A percentile compares a stretch with the other conserved stretches of the same genome.
Conservation (phyloP, 2,797 vertebrate genomes). For the Uromys caudimaculatus region DNA sequence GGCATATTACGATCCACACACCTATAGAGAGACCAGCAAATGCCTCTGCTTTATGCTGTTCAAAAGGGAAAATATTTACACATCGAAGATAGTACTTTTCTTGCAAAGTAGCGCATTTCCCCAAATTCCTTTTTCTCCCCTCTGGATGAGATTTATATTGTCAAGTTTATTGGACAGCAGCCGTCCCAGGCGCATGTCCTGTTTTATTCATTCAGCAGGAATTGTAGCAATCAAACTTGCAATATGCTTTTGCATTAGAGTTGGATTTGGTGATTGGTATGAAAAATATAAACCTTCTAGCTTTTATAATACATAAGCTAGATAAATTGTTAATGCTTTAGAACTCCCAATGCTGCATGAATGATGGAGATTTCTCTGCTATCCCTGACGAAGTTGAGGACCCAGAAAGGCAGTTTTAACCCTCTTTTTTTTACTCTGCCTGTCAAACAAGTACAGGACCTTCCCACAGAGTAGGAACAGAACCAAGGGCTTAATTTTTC, state of each 20-base stretch:
- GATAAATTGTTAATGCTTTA: slow-evolving; percentile 87
- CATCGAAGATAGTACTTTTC: slow-evolving; percentile 62
- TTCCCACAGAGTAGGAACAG: slow-evolving; percentile 73
- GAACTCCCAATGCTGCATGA: slow-evolving; percentile 84
- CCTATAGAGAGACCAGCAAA: slow-evolving; percentile 2
- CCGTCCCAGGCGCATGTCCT: not conserved
- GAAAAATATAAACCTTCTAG: slow-evolving; percentile 80
- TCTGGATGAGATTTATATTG: slow-evolving; percentile 63
- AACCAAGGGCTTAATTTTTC: slow-evolving; percentile 82
- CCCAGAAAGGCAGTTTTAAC: slow-evolving; percentile 86
- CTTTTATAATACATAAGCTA: slow-evolving; percentile 83
- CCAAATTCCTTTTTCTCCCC: not conserved
- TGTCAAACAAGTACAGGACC: slow-evolving; percentile 79
- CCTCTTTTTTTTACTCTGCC: slow-evolving; percentile 82
- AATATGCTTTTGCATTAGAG: slow-evolving; percentile 82
- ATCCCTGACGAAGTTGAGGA: slow-evolving; percentile 85
- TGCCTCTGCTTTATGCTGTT: slow-evolving; percentile 8
- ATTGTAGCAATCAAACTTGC: slow-evolving; percentile 78
- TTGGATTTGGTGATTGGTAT: slow-evolving; percentile 81
- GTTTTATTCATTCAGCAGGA: slow-evolving; percentile 66
- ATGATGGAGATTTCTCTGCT: slow-evolving; percentile 87
- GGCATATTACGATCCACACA: slow-evolving; percentile 14
- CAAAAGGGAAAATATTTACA: slow-evolving; percentile 62
- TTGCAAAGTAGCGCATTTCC: slow-evolving; percentile 47
- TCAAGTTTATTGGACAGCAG: slow-evolving; percentile 31